Evolutionary conservation across 2,113 vertebrate species (phyloP), one percentile per base, ranked within the genome.

Genomic region (Vanacampus margaritifer): DNA sequence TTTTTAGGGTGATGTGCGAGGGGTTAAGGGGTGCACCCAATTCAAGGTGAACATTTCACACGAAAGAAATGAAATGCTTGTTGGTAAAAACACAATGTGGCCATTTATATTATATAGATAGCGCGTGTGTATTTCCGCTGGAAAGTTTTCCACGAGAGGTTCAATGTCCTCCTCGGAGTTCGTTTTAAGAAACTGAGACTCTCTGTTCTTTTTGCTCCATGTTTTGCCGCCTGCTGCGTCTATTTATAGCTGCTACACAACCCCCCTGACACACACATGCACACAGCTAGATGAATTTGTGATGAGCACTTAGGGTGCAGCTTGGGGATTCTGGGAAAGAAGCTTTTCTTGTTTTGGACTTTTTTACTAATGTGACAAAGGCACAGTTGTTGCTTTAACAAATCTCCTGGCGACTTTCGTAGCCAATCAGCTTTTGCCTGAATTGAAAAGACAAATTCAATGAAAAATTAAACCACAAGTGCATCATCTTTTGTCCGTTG

Each of bases 251-350:
- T 35, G 64, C 73, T 65, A 51, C 26, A 9, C 26, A 32, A 32
- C 28, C 26, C 54, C 54, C 54, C 54, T 16, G 16, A 16, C 26
- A 32, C 24, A 56, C 24, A 17, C 13, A 56, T 24, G 5, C 53
- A 26, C 26, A 57, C 26, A 19, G 26, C 35, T 36, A 21, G 71
- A 81, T 86, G 80, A 87, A 90, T 88, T 75, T 79, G 75, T 88
- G 86, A 89, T 83, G 74, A 88, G 78, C 79, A 85, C 84, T 88
- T 83, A 78, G 67, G 67, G 68, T 72, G 66, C 69, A 56, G 79
- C 69, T 58, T 51, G 65, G 53, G 75, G 66, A 67, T 77, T 88
- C 60, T 26, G 75, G 74, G 77, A 79, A 78, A 36, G 50, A 67
- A 11, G 53, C 70, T 80, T 37, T 76, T 82, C 79, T 63, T 58